Evolutionary conservation across 2,797 vertebrate genomes (phyloP).

Genomic region (Danio tinwini): DNA sequence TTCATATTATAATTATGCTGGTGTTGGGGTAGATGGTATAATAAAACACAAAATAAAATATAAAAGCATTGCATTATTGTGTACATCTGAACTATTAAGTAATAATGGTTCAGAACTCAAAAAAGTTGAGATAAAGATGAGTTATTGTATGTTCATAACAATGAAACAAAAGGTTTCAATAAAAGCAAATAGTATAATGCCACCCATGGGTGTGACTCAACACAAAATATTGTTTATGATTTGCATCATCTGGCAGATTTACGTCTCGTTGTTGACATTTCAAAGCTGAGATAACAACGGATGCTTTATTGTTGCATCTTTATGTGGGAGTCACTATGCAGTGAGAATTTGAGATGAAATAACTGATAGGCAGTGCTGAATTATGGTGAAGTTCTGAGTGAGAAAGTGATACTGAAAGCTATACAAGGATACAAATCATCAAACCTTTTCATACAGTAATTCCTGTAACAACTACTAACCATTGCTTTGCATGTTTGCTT

Average conservation of each 20-base stretch:
- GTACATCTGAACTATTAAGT: neutral
- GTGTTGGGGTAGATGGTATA: neutral
- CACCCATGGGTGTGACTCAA: neutral
- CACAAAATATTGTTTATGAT: conserved; percentile 1
- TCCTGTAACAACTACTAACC: too few relatives aligned
- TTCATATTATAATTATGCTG: neutral
- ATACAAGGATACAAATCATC: neutral
- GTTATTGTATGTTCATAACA: neutral
- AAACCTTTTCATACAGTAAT: too few relatives aligned
- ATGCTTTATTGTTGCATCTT: conserved; percentile 60
- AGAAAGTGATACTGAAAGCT: neutral
- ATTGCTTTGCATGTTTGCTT: too few relatives aligned
- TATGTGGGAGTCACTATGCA: conserved; percentile 58
- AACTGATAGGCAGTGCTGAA: conserved; percentile 47
- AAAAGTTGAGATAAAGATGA: neutral
- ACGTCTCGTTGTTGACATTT: conserved; percentile 69
- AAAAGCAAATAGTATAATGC: neutral
- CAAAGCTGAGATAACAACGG: conserved; percentile 66
- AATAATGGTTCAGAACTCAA: neutral
- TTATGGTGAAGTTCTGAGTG: conserved; percentile 47
- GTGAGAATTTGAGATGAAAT: conserved; percentile 58
- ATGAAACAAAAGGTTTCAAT: neutral
- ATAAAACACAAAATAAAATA: neutral
- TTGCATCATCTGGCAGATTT: conserved; percentile 25
- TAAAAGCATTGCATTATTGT: neutral